Percentiles rank a stretch among this genome's conserved stretches.
These are phyloP conservation scores for Charadrius vociferus DNA, from an alignment of 2,113 vertebrate species.

Conservation along the genomic window DNA sequence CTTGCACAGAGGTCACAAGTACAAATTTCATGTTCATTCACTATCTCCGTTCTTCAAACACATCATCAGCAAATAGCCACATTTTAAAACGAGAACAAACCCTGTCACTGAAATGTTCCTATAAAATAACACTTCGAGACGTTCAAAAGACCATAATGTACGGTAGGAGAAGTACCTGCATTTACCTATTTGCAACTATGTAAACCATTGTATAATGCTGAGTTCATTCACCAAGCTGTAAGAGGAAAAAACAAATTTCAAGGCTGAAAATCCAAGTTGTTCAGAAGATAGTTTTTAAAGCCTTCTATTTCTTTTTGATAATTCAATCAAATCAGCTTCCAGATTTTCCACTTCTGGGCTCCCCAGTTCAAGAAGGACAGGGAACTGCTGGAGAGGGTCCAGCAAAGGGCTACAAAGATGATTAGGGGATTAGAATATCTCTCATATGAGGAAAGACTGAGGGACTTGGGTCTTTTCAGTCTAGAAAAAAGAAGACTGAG, in stretches of 20 bases:
- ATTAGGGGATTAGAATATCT: too few species aligned
- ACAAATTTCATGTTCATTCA: neutral
- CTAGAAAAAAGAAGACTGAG: too few species aligned
- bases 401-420: too few species aligned
- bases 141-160: neutral
- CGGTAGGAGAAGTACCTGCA: neutral
- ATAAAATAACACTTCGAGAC: neutral
- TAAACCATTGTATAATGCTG: fast-evolving
- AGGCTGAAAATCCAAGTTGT: neutral
- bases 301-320: neutral
- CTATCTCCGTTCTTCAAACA: neutral
- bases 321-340: neutral
- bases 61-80: neutral
- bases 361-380: too few species aligned
- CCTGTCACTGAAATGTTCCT: neutral
- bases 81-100: neutral
- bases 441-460: too few species aligned
- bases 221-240: neutral
- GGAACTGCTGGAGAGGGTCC: too few species aligned
- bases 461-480: too few species aligned
- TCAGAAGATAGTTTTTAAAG: neutral
- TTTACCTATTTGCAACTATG: neutral
- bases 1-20: neutral
- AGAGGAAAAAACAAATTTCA: neutral
- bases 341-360: neutral